phyloP scores from a whole-genome alignment of 2,113 vertebrate genomes.

The Gavia stellata region DNA sequence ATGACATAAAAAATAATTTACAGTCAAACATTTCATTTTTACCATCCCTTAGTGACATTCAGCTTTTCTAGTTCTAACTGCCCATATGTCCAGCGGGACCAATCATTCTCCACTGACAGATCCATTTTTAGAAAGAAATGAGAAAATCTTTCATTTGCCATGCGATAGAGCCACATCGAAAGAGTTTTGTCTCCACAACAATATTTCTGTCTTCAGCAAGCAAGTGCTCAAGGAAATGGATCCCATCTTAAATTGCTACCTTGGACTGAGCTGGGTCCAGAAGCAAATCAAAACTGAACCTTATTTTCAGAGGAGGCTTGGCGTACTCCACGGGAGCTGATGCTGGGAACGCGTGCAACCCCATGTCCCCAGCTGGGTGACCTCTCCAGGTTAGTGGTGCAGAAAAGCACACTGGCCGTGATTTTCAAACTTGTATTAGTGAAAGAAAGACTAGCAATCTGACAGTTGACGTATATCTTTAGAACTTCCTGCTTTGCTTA shows the following conservation, averaged over 20 bases:
- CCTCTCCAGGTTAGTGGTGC: not conserved
- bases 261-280: not conserved
- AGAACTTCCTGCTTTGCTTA: not conserved
- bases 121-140: constrained; percentile 27
- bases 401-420: not conserved
- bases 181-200: not conserved
- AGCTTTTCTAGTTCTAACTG: constrained; percentile 19
- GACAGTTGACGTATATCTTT: not conserved
- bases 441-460: not conserved
- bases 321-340: not conserved
- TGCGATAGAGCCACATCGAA: not conserved
- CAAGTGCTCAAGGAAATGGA: not conserved
- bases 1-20: constrained; percentile 4
- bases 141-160: constrained; percentile 6
- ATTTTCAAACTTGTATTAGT: not conserved
- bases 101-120: constrained; percentile 29
- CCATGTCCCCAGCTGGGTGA: not conserved
- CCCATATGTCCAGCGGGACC: constrained; percentile 22
- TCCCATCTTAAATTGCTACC: not conserved
- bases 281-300: not conserved
- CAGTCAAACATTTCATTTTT: constrained; percentile 30
- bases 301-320: not conserved
- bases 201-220: not conserved
- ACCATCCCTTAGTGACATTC: not conserved
- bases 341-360: not conserved